Base-by-base conservation (phyloP, 2,888 invertebrate species). In the Ophion ellenae region DNA sequence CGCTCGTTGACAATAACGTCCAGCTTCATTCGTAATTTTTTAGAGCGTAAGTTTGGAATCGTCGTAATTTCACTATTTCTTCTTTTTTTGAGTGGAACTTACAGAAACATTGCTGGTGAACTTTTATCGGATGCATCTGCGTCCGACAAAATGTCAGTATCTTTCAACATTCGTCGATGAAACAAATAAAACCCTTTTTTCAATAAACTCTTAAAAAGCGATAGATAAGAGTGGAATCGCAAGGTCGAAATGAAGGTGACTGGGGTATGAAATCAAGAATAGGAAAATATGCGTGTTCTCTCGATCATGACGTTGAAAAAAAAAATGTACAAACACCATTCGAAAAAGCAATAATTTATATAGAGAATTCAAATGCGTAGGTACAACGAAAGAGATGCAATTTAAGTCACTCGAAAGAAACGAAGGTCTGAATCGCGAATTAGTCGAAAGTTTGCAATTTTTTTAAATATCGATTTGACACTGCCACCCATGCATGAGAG, bases 401-500 rank as follows among this genome's bases (percentile, higher is more conserved):
- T 24, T n/a, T 53, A 47, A 40, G 28, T 47, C 28, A 28, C 28
- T 7, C 70, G 2, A 70, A 53, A 70, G 4, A 53, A 14, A 24
- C 2, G 24, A 6, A 20, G 14, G 47, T 1, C 20, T 69, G 32
- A 45, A 24, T 24, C 47, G 24, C 47, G 11, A n/a, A 40, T n/a
- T 17, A 11, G 69, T 24, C 14, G 24, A 40, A 53, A 53, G 17
- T 28, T 7, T 28, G 17, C 24, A 70, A 28, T 9, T 36, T 36
- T 36, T 36, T 36, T 32, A 17, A 73, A 57, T 28, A 32, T 11
- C 45, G 14, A 71, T 71, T 40, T 53, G 45, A 71, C 71, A 47
- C 57, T 47, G 66, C 14, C 36, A 77, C 76, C 70, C 64, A 82
- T 71, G 76, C 76, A 57, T 24, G 20, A 57, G 70, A 53, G 40